Conservation (phyloP, 2,113 vertebrate species). For the Chaenogobius annularis region DNA sequence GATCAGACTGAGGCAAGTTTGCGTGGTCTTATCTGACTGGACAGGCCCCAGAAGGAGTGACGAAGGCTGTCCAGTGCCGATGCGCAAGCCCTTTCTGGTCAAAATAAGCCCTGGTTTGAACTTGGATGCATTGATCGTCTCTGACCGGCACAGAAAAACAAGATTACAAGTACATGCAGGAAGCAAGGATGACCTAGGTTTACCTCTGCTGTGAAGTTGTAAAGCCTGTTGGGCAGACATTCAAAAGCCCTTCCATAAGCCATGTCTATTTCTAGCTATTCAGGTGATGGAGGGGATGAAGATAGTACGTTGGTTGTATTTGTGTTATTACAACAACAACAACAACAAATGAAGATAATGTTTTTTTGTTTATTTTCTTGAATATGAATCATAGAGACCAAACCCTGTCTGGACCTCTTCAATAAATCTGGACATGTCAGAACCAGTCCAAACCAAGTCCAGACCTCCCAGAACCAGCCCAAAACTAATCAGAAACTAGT, state of each 20-base stretch:
- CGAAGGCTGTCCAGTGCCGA: slow-evolving; percentile 42
- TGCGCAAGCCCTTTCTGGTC: slow-evolving; percentile 40
- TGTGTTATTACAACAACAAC: too few relatives aligned
- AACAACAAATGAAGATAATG: too few relatives aligned
- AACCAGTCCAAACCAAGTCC: too few relatives aligned
- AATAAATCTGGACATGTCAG: too few relatives aligned
- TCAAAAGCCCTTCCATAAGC: background rate
- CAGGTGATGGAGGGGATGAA: background rate
- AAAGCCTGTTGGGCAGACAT: background rate
- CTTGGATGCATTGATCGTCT: slow-evolving; percentile 48
- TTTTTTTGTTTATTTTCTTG: too few relatives aligned
- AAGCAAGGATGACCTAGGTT: slow-evolving; percentile 16
- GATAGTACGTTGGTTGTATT: background rate
- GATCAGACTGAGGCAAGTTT: slow-evolving; percentile 60
- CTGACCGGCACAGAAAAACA: slow-evolving; percentile 31
- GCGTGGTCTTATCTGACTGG: slow-evolving; percentile 56
- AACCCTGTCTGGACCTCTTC: too few relatives aligned
- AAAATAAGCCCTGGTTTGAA: slow-evolving; percentile 35
- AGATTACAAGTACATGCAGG: slow-evolving; percentile 32
- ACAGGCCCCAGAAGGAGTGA: slow-evolving; percentile 55
- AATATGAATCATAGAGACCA: too few relatives aligned
- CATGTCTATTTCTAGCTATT: background rate
- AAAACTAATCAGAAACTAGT: too few relatives aligned
- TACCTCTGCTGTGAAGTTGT: background rate
- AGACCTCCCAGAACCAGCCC: too few relatives aligned